Conservation (phyloP, 2,113 vertebrate genomes). For the Thamnaconus septentrionalis region DNA sequence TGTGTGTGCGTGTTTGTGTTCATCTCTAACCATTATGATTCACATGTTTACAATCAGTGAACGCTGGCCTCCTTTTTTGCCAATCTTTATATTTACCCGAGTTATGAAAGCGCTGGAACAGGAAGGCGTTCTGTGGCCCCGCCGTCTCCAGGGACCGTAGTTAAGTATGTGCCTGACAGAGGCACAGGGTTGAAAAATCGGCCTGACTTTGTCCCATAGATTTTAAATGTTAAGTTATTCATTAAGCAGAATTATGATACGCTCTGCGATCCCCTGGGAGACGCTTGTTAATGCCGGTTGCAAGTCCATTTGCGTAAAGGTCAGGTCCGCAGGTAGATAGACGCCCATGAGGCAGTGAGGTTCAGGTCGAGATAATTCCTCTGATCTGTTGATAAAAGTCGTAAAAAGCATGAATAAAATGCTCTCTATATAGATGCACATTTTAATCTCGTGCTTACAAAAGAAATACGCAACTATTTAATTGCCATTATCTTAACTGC, state of each 20-base stretch:
- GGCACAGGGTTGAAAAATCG: slow-evolving; percentile 32
- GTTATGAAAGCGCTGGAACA: slow-evolving; percentile 55
- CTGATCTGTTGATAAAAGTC: slow-evolving; percentile 29
- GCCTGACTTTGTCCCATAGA: slow-evolving; percentile 40
- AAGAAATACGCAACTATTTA: background rate
- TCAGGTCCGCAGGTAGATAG: slow-evolving; percentile 42
- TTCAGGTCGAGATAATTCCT: slow-evolving; percentile 45
- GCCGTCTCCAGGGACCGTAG: slow-evolving; percentile 44
- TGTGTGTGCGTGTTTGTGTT: slow-evolving; percentile 9
- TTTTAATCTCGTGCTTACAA: background rate
- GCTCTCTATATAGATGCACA: background rate
- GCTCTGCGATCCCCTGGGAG: slow-evolving; percentile 47
- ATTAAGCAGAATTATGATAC: slow-evolving; percentile 75
- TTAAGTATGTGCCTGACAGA: slow-evolving; percentile 48
- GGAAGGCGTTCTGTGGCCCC: slow-evolving; percentile 43
- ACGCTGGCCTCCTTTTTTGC: slow-evolving; percentile 18
- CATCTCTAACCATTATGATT: slow-evolving; percentile 35
- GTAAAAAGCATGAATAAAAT: slow-evolving; percentile 18
- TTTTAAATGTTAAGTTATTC: slow-evolving; percentile 80
- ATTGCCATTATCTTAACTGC: no score
- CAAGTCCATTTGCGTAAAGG: slow-evolving; percentile 65
- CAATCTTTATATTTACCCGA: slow-evolving; percentile 31
- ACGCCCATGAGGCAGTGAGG: slow-evolving; percentile 22
- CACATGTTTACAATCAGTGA: slow-evolving; percentile 25
- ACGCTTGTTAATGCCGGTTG: slow-evolving; percentile 65